Evolutionary conservation across 2,797 vertebrate genomes (phyloP), one percentile per base, ranked within the genome.

Genomic region (Hypotaenidia okinawae): DNA sequence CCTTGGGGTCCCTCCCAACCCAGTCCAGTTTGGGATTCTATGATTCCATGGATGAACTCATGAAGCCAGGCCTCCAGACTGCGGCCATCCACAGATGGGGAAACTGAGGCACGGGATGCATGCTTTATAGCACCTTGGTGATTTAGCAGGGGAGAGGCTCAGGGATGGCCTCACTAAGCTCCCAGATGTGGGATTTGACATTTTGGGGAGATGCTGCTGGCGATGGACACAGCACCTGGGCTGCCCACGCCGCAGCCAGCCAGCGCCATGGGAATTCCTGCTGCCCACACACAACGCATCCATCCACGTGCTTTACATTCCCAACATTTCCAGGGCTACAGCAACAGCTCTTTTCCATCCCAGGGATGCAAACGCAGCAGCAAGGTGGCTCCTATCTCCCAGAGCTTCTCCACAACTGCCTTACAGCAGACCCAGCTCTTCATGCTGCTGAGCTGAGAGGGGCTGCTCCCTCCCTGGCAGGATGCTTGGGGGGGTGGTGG

Each of bases 401-500:
- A 1, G 63, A 69, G 39, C 57, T 77, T 63, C n/a, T 75, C 69
- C 3, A 1, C 1, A 1, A 25, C 16, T 7, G 78, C 90, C 47
- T 74, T 39, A 22, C 8, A 28, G 62, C 88, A 69, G 74, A 85
- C 72, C 64, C 1, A 0, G 33, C 9, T 94, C 84, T 59, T 68
- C 3, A 1, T 0, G 0, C 51, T 0, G 1, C 72, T 10, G 70
- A 37, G 41, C 1, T 2, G 7, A 23, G 23, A 51, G 25, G 33
- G 43, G n/a, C 30, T 54, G 54, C 57, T 61, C 9, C 13, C 69
- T 72, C n/a, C 51, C 35, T 2, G 3, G 27, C 1, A 18, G 72
- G 85, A 47, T 57, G 58, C 57, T 57, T 1, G 58, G 0, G 22
- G 58, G 33, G 33, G 33, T 35, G 33, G 33, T 35, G 33, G 47